These are phyloP conservation scores for Teinopalpus imperialis DNA, from an alignment of 2,888 invertebrate genomes.

Conservation along the genomic window DNA sequence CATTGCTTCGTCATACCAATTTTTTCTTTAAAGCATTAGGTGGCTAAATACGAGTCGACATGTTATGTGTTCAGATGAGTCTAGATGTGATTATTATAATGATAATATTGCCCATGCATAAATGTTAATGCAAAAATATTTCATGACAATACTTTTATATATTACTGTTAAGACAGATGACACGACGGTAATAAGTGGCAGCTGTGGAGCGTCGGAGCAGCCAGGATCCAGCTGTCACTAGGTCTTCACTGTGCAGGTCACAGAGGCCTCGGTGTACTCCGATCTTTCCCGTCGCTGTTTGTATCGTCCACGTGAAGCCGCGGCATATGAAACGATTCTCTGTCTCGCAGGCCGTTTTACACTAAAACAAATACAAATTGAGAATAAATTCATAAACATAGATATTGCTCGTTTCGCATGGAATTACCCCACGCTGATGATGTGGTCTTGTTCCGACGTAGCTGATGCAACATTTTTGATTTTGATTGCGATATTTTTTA, in stretches of 20 bases:
- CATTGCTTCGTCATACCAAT: too few species aligned
- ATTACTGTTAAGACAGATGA: conserved; percentile 91
- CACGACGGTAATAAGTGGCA: conserved; percentile 89
- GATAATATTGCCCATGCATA: too few species aligned
- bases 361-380: conserved; percentile 56
- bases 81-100: too few species aligned
- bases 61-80: too few species aligned
- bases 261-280: conserved; percentile 38
- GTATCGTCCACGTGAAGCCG: conserved; percentile 82
- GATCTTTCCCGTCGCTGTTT: conserved; percentile 25
- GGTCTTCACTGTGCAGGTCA: conserved; percentile 91
- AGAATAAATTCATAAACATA: background rate
- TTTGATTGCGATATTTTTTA: too few species aligned
- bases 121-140: too few species aligned
- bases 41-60: too few species aligned
- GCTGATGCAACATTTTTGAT: too few species aligned
- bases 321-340: conserved; percentile 86
- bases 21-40: too few species aligned
- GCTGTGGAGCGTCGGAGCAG: conserved; percentile 81
- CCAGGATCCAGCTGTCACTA: conserved; percentile 89
- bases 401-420: too few species aligned
- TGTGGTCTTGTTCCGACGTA: too few species aligned
- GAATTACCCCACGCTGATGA: too few species aligned
- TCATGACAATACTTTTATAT: background rate
- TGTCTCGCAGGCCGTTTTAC: conserved; percentile 83